A percentile compares a stretch with the other conserved stretches of the same genome.
These are phyloP conservation scores for Leguminivora glycinivorella DNA, from an alignment of 1,140 invertebrate genomes.

Conservation along the genomic window DNA sequence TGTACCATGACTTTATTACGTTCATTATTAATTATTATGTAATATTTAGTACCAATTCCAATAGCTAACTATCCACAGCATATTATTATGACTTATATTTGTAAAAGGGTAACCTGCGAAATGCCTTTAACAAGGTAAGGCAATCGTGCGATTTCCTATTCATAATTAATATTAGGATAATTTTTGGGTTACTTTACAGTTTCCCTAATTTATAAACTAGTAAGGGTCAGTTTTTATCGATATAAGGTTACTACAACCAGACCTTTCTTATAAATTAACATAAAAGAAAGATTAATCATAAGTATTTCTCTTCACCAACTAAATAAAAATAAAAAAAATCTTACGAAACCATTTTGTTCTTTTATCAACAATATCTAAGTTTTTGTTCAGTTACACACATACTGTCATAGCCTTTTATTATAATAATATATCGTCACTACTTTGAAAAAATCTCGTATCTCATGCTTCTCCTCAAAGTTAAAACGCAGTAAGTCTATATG, in stretches of 20 bases:
- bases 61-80: neutral
- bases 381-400: neutral
- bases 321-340: neutral
- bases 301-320: neutral
- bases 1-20: neutral
- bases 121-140: conserved; percentile 23
- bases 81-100: conserved; percentile 11
- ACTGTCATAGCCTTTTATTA: neutral
- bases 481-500: no score
- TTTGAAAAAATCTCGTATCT: no score
- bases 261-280: neutral
- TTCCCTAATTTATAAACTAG: neutral
- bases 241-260: neutral
- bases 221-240: neutral
- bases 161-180: conserved; percentile 21
- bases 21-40: neutral
- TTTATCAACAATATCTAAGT: neutral
- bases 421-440: neutral
- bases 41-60: neutral
- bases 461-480: no score
- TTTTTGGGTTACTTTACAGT: neutral
- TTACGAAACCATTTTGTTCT: neutral
- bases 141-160: conserved; percentile 19
- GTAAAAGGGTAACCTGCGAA: no score
- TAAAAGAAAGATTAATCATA: neutral